Conservation (phyloP, 2,797 vertebrate species). For the Eremophila alpestris region DNA sequence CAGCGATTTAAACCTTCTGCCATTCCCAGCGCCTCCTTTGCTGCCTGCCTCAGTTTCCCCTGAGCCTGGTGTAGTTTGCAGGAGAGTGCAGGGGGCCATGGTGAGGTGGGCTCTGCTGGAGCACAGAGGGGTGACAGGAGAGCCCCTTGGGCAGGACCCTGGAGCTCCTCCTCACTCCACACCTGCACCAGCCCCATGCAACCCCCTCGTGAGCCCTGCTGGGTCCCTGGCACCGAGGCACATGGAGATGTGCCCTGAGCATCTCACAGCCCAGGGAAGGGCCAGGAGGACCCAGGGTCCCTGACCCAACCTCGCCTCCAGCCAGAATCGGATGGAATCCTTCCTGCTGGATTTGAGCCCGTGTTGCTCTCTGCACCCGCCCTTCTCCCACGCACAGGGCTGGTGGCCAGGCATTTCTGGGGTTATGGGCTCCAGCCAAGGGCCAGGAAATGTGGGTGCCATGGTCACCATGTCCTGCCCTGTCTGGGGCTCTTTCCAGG, state of each 20-base stretch:
- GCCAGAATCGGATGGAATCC: not conserved
- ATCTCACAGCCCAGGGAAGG: not conserved
- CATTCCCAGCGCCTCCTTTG: not conserved
- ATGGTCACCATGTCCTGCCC: not conserved
- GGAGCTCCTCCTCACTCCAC: not conserved
- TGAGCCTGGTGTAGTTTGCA: rapidly evolving
- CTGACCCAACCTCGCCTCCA: not conserved
- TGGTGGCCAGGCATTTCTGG: not conserved
- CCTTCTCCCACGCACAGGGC: not conserved
- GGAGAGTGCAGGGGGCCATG: rapidly evolving
- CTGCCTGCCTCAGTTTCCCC: not conserved
- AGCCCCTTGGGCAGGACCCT: not conserved
- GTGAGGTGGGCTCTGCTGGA: not conserved
- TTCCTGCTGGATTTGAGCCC: not conserved
- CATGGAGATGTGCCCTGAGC: rapidly evolving
- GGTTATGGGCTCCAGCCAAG: not conserved
- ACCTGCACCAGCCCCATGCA: rapidly evolving
- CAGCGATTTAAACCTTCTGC: not conserved
- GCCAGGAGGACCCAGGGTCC: not conserved
- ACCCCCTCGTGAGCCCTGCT: rapidly evolving
- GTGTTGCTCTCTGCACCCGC: not conserved
- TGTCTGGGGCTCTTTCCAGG: not conserved
- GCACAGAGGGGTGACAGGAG: not conserved
- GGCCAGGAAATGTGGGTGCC: not conserved
- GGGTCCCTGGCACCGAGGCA: rapidly evolving